Evolutionary conservation across 2,797 vertebrate genomes (phyloP).

Genomic region (Oryzias dopingdopingensis): DNA sequence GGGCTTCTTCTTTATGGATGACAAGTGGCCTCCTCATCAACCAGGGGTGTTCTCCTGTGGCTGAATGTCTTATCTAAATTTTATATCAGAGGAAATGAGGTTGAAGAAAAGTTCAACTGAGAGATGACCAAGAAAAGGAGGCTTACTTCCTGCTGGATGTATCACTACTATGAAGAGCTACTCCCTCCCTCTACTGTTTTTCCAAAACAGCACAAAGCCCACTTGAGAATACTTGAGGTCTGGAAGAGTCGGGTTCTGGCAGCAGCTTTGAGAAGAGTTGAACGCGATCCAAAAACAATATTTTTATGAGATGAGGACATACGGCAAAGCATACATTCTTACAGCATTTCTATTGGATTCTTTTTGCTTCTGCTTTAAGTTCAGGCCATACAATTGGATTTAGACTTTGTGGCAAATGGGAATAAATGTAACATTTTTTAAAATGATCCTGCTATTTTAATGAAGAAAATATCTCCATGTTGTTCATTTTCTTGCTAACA

Average conservation of each 20-base stretch:
- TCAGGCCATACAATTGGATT: slow-evolving; percentile 39
- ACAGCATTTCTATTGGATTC: slow-evolving; percentile 64
- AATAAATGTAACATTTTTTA: slow-evolving; percentile 15
- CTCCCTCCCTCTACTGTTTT: slow-evolving; percentile 45
- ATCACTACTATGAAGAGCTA: slow-evolving; percentile 36
- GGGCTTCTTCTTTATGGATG: slow-evolving; percentile 55
- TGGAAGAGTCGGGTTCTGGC: slow-evolving; percentile 65
- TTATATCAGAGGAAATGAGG: slow-evolving; percentile 69
- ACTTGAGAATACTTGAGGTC: slow-evolving; percentile 70
- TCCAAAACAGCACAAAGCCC: slow-evolving; percentile 61
- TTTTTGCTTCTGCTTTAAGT: slow-evolving; percentile 40
- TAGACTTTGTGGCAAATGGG: slow-evolving; percentile 51
- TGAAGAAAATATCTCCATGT: too few relatives aligned
- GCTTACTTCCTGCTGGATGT: slow-evolving; percentile 43
- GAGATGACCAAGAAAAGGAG: slow-evolving; percentile 38
- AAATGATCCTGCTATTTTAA: too few relatives aligned
- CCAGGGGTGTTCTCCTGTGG: slow-evolving; percentile 33
- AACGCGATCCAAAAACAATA: slow-evolving; percentile 71
- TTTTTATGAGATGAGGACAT: slow-evolving; percentile 62
- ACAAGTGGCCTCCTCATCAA: slow-evolving; percentile 58
- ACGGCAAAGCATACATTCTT: slow-evolving; percentile 61
- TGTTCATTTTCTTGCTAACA: too few relatives aligned
- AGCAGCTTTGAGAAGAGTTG: slow-evolving; percentile 56
- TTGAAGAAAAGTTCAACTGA: slow-evolving; percentile 47
- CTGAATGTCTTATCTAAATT: slow-evolving; percentile 47